Base-by-base conservation (phyloP, 1,140 invertebrate species). In the Hyposmocoma kahamanoa region DNA sequence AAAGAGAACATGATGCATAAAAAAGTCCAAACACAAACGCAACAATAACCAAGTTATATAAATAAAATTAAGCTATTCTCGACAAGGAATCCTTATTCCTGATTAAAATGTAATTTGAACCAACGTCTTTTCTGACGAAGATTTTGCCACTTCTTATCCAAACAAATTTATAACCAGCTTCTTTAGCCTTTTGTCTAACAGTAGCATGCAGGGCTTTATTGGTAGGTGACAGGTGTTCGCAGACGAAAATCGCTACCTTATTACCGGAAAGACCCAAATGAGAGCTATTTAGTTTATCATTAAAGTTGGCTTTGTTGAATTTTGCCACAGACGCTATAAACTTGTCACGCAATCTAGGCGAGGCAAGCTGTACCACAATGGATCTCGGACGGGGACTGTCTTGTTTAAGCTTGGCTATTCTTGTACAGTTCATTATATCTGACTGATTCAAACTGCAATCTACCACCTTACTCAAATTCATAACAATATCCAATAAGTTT, bases 141-240 rank as follows among this genome's bases (percentile, higher is more conserved):
- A 48, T 42, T 10, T 19, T 22, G 2, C 47, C 36, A 24, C 32
- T 21, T 17, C 38, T 8, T 3, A 42, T 26, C 47, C 47, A 48
- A 3, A 42, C 24, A 15, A 26, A 42, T 42, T 48, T 20, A 24
- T 42, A 47, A 2, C 19, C 22, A 0, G 13, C 3, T 19, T 38
- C 46, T 10, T 26, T 39, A 1, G 1, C 8, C 3, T 10, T 24
- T 18, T 26, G 13, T 5, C 22, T 10, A 1, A 22, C 22, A 3
- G n/a, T n/a, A n/a, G 32, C 34, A 22, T 39, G 46, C 13, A 47
- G 19, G 4, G 3, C 28, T 24, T 47, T 47, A 24, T 38, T 26
- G 3, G 8, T 22, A 1, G 34, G 18, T 18, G 46, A 39, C 20
- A 47, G 21, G 22, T 47, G 32, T 28, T 47, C 46, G 2, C n/a